A percentile compares a stretch with the other conserved stretches of the same genome.
These are phyloP conservation scores for Aepyceros melampus DNA, from an alignment of 2,113 vertebrate genomes.

Conservation along the genomic window DNA sequence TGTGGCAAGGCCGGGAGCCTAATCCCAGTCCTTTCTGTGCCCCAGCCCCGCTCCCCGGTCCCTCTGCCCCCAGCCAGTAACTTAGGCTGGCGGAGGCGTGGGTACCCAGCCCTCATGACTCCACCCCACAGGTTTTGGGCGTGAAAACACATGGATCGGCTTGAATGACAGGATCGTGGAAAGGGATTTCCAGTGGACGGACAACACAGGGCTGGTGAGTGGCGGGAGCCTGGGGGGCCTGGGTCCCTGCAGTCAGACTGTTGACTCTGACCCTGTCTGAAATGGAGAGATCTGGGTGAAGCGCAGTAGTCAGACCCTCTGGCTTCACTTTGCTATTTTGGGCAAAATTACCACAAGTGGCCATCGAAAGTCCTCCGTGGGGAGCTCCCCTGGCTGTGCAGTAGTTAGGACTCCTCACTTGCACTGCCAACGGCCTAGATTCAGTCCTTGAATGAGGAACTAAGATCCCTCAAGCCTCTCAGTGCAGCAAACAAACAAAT, in stretches of 20 bases:
- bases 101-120: background rate
- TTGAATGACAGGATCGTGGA: conserved; percentile 97
- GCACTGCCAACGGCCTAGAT: background rate
- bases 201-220: conserved; percentile 93
- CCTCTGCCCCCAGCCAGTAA: background rate
- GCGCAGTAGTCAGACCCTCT: rapidly evolving
- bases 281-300: rapidly evolving
- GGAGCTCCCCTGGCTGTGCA: background rate
- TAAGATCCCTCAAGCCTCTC: background rate
- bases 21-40: background rate
- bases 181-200: conserved; percentile 97
- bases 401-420: background rate
- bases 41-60: background rate
- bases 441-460: background rate
- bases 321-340: background rate
- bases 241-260: rapidly evolving
- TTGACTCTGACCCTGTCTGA: background rate
- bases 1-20: background rate
- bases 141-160: conserved; percentile 97
- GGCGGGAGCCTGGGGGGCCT: rapidly evolving
- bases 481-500: background rate
- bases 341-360: background rate
- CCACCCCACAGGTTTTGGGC: conserved; percentile 86
- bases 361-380: background rate
- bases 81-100: background rate